Evolutionary conservation across 2,888 invertebrate species (phyloP).

Genomic region (Thymelicus acteon): DNA sequence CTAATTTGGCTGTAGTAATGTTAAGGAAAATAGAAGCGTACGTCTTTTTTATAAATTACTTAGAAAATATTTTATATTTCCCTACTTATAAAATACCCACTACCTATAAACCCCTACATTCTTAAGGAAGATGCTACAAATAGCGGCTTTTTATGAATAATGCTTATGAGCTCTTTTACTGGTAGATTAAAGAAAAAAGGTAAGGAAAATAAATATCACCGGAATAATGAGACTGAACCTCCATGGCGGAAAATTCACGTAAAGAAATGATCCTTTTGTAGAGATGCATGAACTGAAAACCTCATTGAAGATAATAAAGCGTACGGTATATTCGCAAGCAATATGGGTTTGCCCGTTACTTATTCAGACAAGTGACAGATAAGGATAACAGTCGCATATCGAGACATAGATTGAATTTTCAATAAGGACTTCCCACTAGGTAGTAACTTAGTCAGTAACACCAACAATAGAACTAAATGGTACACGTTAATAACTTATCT

Average conservation of each 20-base stretch:
- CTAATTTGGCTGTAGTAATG: background rate
- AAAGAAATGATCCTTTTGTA: slow-evolving; percentile 44
- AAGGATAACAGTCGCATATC: slow-evolving; percentile 70
- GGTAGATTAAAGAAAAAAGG: background rate
- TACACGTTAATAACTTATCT: slow-evolving; percentile 20
- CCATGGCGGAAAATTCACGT: slow-evolving; percentile 42
- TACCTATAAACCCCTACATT: no score
- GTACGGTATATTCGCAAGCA: slow-evolving; percentile 71
- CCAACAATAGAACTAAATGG: slow-evolving; percentile 21
- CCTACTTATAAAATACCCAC: no score
- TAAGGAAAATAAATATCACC: slow-evolving; percentile 3
- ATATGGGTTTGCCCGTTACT: slow-evolving; percentile 73
- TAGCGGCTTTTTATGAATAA: no score
- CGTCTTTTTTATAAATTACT: background rate
- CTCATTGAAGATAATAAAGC: slow-evolving; percentile 69
- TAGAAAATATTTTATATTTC: no score
- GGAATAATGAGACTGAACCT: slow-evolving; percentile 30
- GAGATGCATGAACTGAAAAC: slow-evolving; percentile 64
- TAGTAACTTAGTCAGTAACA: slow-evolving; percentile 2
- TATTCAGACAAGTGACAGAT: slow-evolving; percentile 68
- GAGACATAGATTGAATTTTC: slow-evolving; percentile 66
- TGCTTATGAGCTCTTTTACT: no score
- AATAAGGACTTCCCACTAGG: slow-evolving; percentile 55
- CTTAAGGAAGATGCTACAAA: no score
- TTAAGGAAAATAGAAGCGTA: background rate